phyloP scores from a whole-genome alignment of 2,113 vertebrate genomes.

The Naja naja region DNA sequence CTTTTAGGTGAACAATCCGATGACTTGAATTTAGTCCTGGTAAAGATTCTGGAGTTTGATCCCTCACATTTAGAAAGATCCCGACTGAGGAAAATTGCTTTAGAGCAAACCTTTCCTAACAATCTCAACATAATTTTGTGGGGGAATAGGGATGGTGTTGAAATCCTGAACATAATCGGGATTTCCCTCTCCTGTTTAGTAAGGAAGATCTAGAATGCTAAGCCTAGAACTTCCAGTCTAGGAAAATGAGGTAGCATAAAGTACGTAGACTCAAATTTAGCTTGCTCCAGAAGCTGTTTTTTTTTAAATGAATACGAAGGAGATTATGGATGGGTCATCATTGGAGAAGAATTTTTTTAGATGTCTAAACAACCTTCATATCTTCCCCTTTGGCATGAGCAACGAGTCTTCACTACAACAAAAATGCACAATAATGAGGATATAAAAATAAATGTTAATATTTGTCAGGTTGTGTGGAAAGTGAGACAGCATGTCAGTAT shows the following conservation, averaged over 20 bases:
- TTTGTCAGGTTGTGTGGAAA: background rate
- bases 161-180: slow-evolving; percentile 18
- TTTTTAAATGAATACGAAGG: slow-evolving; percentile 18
- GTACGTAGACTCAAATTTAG: slow-evolving; percentile 11
- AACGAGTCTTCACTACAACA: background rate
- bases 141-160: background rate
- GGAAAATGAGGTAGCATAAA: slow-evolving; percentile 31
- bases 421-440: background rate
- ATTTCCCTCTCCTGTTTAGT: slow-evolving; percentile 39
- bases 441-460: background rate
- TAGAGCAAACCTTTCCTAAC: slow-evolving; percentile 47
- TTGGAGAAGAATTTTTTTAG: background rate
- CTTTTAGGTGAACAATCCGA: background rate
- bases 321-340: background rate
- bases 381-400: background rate
- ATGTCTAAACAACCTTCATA: background rate
- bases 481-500: background rate
- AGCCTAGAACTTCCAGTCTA: slow-evolving; percentile 16
- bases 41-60: background rate
- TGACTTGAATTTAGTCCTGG: background rate
- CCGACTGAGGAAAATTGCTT: background rate
- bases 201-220: slow-evolving; percentile 27
- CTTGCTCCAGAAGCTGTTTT: background rate
- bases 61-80: background rate
- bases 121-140: background rate